phyloP scores from a whole-genome alignment of 2,888 invertebrate species.

The Agrotis puta region DNA sequence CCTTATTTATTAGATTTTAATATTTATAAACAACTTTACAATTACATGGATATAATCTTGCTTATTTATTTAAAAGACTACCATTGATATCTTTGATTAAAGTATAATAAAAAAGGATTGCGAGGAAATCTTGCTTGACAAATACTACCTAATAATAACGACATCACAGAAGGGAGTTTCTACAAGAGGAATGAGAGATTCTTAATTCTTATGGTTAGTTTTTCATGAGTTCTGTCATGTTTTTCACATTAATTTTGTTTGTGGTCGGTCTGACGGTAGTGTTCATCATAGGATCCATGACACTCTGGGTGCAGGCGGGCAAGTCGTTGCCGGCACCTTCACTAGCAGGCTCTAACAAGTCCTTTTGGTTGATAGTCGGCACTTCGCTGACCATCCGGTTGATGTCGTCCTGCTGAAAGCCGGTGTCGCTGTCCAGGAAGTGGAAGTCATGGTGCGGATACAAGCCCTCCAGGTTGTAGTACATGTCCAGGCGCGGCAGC shows the following conservation, averaged over 20 bases:
- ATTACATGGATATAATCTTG: background rate
- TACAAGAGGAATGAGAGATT: constrained; percentile 38
- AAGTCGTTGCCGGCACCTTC: constrained; percentile 76
- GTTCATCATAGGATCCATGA: constrained; percentile 89
- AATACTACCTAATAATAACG: constrained; percentile 24
- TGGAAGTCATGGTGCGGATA: constrained; percentile 87
- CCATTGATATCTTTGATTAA: background rate
- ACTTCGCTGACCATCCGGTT: constrained; percentile 83
- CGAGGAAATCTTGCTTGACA: constrained; percentile 36
- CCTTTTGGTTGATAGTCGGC: constrained; percentile 81
- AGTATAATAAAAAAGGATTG: background rate
- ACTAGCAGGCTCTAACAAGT: constrained; percentile 72
- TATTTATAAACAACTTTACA: background rate
- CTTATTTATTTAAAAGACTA: background rate
- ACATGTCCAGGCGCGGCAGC: constrained; percentile 85
- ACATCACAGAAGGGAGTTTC: constrained; percentile 49
- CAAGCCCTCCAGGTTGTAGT: constrained; percentile 84
- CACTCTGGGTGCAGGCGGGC: constrained; percentile 82
- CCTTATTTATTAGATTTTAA: background rate
- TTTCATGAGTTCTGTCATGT: constrained; percentile 87
- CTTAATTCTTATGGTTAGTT: constrained; percentile 70
- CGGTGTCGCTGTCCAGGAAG: constrained; percentile 79
- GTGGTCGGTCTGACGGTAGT: constrained; percentile 82
- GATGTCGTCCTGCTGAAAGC: constrained; percentile 58
- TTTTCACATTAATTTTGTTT: constrained; percentile 88